Evolutionary conservation across 2,113 vertebrate genomes (phyloP).

Genomic region (Rhegmatorhina hoffmannsi): DNA sequence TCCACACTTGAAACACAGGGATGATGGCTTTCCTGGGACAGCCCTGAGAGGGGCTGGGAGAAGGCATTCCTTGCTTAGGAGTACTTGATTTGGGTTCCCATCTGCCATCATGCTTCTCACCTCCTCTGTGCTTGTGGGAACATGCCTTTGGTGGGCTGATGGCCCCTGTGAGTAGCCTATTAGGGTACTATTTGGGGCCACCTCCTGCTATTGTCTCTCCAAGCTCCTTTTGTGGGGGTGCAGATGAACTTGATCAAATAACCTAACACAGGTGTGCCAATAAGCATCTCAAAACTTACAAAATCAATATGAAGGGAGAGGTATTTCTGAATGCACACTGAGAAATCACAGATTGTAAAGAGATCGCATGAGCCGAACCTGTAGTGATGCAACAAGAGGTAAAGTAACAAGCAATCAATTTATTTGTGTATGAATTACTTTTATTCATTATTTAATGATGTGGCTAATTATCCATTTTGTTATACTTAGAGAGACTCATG

Average conservation of each 20-base stretch:
- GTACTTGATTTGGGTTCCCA: neutral
- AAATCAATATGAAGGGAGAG: neutral
- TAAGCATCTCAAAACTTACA: neutral
- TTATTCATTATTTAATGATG: neutral
- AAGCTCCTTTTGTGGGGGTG: neutral
- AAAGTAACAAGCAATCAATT: neutral
- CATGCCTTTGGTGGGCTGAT: neutral
- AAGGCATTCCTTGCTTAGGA: neutral
- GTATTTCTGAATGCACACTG: neutral
- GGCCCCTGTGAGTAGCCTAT: neutral
- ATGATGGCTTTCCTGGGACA: neutral
- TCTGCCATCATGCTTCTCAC: neutral
- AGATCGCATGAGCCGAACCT: neutral
- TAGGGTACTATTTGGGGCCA: rapidly evolving
- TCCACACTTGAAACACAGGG: neutral
- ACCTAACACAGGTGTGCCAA: neutral
- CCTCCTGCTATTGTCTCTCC: neutral
- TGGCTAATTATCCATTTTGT: neutral
- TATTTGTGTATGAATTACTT: neutral
- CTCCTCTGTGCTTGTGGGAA: neutral
- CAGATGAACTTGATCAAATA: neutral
- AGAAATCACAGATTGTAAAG: neutral
- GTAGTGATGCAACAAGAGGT: neutral
- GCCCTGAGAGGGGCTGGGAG: neutral
- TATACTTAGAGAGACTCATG: neutral